Base-by-base conservation (phyloP, 2,113 vertebrate species). In the Nothoprocta perdicaria region DNA sequence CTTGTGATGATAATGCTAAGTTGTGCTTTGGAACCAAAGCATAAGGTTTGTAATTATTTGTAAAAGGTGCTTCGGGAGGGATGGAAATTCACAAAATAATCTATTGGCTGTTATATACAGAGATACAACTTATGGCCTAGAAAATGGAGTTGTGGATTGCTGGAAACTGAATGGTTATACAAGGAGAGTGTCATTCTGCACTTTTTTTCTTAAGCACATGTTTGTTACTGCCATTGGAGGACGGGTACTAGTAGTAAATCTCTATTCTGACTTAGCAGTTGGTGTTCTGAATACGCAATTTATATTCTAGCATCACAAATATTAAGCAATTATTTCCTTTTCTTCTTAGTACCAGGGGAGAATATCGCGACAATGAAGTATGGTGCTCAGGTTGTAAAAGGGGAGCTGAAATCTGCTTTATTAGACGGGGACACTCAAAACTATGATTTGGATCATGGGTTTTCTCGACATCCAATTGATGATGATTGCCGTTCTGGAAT, bases 321-420 rank as follows among this genome's bases (percentile, higher is more conserved):
- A 18, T 24, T 38, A 88, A 83, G 23, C 16, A 29, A 10, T 79
- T 67, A 9, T 74, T 83, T 94, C 3, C 21, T 84, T 92, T 90
- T 93, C 35, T 82, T 80, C 61, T 12, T 88, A 99, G 99, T 99
- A 95, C 98, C 98, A 3, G 99, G 99, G 95, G 99, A 99, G 96
- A 99, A 99, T 95, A 99, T 99, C 61, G 99, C 99, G 84, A 99
- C 99, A 23, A 99, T 99, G 99, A 99, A 99, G 94, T 98, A 99
- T 26, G 99, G 99, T 18, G 99, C 99, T 7, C 99, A 99, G 95
- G 99, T 99, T 88, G 98, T 99, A 26, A 99, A 99, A 94, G 99
- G 99, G 4, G 99, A 99, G 95, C 97, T 99, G 92, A 99, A 99
- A 95, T 99, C 99, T 4, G 98, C 99, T 16, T 98, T 99, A 33